Conservation (phyloP, 37 sponge, comb jelly and placozoan species). For the Bolinopsis microptera region DNA sequence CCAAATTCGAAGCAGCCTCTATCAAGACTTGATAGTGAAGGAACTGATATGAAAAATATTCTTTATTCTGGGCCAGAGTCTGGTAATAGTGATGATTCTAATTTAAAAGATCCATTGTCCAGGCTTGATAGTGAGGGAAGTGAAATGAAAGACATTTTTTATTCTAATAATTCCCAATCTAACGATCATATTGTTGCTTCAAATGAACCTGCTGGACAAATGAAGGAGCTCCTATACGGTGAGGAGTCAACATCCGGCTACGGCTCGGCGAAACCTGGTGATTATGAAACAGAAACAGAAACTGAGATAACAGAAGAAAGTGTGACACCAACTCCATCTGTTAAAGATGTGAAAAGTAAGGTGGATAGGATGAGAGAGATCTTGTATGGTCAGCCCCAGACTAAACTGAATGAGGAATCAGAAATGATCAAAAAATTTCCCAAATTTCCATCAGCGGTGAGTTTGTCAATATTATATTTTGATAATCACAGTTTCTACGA, state of each 20-base stretch:
- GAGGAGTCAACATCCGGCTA: neutral
- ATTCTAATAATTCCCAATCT: neutral
- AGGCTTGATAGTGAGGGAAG: neutral
- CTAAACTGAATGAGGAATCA: neutral
- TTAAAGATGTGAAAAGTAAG: neutral
- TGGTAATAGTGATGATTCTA: neutral
- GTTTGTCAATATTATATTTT: too few species aligned
- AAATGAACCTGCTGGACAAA: constrained; percentile 26
- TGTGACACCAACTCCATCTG: neutral
- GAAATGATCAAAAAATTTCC: neutral
- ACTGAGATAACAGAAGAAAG: neutral
- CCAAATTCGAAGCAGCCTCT: neutral
- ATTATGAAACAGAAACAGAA: neutral
- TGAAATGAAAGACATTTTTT: constrained; percentile 12
- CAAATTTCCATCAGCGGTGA: neutral
- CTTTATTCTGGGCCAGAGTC: neutral
- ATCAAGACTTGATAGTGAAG: neutral
- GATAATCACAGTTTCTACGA: too few species aligned
- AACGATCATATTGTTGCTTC: neutral
- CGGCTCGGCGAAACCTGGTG: neutral
- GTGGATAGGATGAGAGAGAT: constrained; percentile 6
- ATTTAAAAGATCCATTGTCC: neutral
- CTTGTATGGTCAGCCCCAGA: neutral
- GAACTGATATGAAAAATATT: neutral
- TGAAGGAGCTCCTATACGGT: constrained; percentile 46